Evolutionary conservation across 2,113 vertebrate species (phyloP), one percentile per base, ranked within the genome.

Genomic region (Diphyllodes magnificus): DNA sequence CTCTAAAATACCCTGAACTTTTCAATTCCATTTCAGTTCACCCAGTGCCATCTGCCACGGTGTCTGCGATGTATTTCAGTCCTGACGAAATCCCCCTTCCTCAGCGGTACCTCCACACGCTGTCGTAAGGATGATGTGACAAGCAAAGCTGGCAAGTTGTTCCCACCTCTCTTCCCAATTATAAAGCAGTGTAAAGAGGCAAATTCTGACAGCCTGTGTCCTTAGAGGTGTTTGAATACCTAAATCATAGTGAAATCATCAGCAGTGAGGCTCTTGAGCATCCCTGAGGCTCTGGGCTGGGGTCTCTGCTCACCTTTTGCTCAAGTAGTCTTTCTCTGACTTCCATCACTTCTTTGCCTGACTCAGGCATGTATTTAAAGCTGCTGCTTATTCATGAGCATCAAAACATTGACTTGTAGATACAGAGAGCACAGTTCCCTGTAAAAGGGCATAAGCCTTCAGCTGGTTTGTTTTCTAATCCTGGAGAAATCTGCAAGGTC

Each of bases 1-100:
- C 68, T 90, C 56, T 88, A 39, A 94, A 94, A 91, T 73, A 85
- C 47, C 40, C 45, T 69, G 72, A 92, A 85, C 86, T 95, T 93
- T 19, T 5, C 78, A 50, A 14, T 85, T 90, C 82, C 50, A 1
- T 85, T 93, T 82, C 54, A 44, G 5, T 80, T 88, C 85, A 88
- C 39, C 73, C 90, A 54, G 56, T 37, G 63, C 93, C 85, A 92
- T 96, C 90, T 96, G 88, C 79, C 73, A 8, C 16, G 3, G 75
- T 93, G 92, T 95, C 89, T 88, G 87, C 70, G 16, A 1, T 14
- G 42, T 59, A 68, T 91, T 91, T 88, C 85, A 11, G 79, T 82
- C 95, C 56, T 78, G 37, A 69, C 40, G 8, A 91, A 78, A 96
- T 78, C 21, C 37, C 49, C 68, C 54, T 88, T 95, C 66, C 78